Evolutionary conservation across 2,113 vertebrate genomes (phyloP).

Genomic region (Oncorhynchus keta): DNA sequence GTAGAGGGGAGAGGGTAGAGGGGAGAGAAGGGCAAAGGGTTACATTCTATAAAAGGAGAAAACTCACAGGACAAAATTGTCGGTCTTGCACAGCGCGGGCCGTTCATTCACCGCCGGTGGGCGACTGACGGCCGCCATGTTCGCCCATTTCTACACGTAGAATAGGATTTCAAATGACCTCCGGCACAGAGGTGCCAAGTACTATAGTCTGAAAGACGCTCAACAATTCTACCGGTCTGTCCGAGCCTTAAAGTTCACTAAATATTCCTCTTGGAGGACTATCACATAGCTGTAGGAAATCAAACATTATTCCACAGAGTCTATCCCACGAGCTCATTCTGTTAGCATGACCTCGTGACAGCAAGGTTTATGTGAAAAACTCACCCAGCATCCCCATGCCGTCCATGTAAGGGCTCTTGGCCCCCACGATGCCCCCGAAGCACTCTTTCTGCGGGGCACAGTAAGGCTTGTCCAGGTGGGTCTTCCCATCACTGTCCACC

Average conservation of each 20-base stretch:
- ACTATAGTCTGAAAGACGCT: conserved; percentile 52
- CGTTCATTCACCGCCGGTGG: conserved; percentile 86
- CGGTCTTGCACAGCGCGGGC: conserved; percentile 91
- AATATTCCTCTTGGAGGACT: no score
- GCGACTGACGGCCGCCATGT: no score
- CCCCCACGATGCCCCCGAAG: conserved; percentile 95
- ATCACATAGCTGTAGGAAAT: not conserved
- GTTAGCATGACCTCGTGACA: not conserved
- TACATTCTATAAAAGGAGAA: no score
- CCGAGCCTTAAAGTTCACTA: no score
- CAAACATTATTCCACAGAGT: not conserved
- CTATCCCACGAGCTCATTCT: not conserved
- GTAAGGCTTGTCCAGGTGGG: conserved; percentile 92
- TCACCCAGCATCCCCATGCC: conserved; percentile 88
- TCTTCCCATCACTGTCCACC: conserved; percentile 96
- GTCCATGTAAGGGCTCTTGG: conserved; percentile 93
- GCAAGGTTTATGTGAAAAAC: not conserved
- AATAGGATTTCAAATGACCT: conserved; percentile 83
- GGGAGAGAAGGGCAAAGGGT: not conserved
- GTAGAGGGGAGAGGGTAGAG: no score
- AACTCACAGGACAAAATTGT: conserved; percentile 68
- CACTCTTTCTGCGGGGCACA: conserved; percentile 97
- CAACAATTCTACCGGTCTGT: no score
- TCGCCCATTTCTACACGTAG: no score
- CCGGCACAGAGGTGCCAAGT: conserved; percentile 89